phyloP scores from a whole-genome alignment of 2,113 vertebrate species.

The Psophia crepitans region DNA sequence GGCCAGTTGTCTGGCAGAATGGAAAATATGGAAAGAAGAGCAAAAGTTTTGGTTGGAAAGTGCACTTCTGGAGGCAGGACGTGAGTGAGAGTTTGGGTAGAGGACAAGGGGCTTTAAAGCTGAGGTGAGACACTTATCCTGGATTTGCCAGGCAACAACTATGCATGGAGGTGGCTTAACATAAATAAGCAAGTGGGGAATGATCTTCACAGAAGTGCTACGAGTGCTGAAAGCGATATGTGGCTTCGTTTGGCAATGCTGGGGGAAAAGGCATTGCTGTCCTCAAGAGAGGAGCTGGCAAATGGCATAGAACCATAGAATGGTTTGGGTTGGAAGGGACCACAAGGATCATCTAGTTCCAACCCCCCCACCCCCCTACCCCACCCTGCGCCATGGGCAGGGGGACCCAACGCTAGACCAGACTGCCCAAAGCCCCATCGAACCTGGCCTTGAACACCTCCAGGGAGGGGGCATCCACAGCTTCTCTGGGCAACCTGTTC shows the following conservation, averaged over 20 bases:
- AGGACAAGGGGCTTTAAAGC: background rate
- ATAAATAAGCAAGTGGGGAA: background rate
- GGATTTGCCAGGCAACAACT: background rate
- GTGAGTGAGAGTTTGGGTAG: background rate
- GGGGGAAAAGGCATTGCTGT: background rate
- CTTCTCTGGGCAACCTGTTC: too few relatives aligned
- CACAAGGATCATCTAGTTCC: too few relatives aligned
- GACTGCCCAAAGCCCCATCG: too few relatives aligned
- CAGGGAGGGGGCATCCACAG: too few relatives aligned
- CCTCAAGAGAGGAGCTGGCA: background rate
- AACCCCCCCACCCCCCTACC: too few relatives aligned
- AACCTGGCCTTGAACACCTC: too few relatives aligned
- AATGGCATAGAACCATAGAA: too few relatives aligned
- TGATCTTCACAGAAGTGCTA: background rate
- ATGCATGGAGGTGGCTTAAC: background rate
- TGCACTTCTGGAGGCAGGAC: background rate
- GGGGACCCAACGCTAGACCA: too few relatives aligned
- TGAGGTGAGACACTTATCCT: background rate
- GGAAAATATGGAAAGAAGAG: background rate
- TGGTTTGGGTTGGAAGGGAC: too few relatives aligned
- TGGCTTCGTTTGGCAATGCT: background rate
- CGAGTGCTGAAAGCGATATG: accelerated
- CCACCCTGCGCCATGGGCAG: too few relatives aligned
- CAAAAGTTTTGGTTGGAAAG: background rate
- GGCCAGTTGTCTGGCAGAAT: background rate